A percentile compares a stretch with the other conserved stretches of the same genome.
Conservation (phyloP, 2,797 vertebrate species). For the Cacajao melanocephalus region DNA sequence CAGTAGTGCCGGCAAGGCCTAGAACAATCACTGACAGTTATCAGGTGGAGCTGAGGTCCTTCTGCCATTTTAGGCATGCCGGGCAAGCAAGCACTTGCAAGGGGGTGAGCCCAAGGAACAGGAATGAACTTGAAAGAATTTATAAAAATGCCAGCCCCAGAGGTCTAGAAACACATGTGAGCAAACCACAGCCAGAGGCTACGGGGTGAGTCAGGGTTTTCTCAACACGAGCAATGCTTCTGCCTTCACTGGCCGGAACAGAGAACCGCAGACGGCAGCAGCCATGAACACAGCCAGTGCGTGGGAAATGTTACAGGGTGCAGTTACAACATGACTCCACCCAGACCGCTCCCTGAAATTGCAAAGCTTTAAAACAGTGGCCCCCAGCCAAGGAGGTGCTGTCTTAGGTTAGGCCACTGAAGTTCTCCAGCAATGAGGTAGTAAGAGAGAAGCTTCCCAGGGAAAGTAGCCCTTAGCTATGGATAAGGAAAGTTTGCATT, state of each 20-base stretch:
- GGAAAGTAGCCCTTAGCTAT: background rate
- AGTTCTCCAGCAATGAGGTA: background rate
- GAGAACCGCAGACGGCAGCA: slow-evolving; percentile 33
- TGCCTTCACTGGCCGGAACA: background rate
- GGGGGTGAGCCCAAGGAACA: slow-evolving; percentile 71
- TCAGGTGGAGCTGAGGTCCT: background rate
- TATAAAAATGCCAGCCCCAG: slow-evolving; percentile 72
- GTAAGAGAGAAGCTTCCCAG: background rate
- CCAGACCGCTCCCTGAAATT: slow-evolving; percentile 53
- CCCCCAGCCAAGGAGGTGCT: slow-evolving; percentile 2
- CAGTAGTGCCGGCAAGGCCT: background rate
- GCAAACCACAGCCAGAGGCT: slow-evolving; percentile 44
- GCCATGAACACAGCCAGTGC: background rate
- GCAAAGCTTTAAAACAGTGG: slow-evolving; percentile 28
- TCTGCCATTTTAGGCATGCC: slow-evolving; percentile 44
- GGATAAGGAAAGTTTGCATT: background rate
- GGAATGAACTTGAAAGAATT: slow-evolving; percentile 79
- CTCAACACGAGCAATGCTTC: background rate
- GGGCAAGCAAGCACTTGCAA: slow-evolving; percentile 83
- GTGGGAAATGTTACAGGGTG: slow-evolving; percentile 46
- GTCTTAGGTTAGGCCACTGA: background rate
- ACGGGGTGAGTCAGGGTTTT: slow-evolving; percentile 62
- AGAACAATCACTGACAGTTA: background rate
- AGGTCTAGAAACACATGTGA: slow-evolving; percentile 48
- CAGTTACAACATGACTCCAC: slow-evolving; percentile 39